phyloP scores from a whole-genome alignment of 2,888 invertebrate species.

The Psylliodes chrysocephalus region DNA sequence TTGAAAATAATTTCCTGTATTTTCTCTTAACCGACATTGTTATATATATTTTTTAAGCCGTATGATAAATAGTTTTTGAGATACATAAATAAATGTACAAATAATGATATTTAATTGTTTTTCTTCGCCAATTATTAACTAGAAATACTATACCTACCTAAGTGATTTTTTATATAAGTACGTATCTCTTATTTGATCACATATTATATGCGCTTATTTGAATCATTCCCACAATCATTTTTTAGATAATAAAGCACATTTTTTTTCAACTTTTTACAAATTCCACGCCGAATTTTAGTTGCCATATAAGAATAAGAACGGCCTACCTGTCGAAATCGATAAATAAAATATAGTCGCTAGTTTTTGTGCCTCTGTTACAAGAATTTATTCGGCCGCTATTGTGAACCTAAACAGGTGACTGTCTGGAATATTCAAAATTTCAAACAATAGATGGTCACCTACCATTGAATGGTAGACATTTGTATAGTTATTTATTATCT shows the following conservation, averaged over 20 bases:
- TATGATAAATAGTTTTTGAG: no score
- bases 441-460: slow-evolving; percentile 40
- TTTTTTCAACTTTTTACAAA: slow-evolving; percentile 11
- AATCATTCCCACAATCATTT: no score
- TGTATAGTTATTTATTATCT: slow-evolving; percentile 39
- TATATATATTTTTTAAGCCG: no score
- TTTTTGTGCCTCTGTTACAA: slow-evolving; percentile 35
- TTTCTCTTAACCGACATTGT: no score
- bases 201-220: no score
- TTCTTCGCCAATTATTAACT: no score
- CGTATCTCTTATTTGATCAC: no score
- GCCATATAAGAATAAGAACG: slow-evolving; percentile 19
- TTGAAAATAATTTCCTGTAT: no score
- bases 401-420: slow-evolving; percentile 40
- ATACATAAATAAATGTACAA: no score
- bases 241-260: neutral
- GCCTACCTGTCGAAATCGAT: slow-evolving; percentile 37
- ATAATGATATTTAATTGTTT: no score
- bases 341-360: slow-evolving; percentile 36
- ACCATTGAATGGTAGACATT: slow-evolving; percentile 36
- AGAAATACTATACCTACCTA: no score
- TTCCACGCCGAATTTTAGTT: slow-evolving; percentile 19
- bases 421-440: slow-evolving; percentile 40
- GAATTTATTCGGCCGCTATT: slow-evolving; percentile 40
- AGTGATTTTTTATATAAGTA: no score